Evolutionary conservation across 92 coral and sea anemone genomes (phyloP), one percentile per base, ranked within the genome.

Genomic region (Palythoa grandiflora): DNA sequence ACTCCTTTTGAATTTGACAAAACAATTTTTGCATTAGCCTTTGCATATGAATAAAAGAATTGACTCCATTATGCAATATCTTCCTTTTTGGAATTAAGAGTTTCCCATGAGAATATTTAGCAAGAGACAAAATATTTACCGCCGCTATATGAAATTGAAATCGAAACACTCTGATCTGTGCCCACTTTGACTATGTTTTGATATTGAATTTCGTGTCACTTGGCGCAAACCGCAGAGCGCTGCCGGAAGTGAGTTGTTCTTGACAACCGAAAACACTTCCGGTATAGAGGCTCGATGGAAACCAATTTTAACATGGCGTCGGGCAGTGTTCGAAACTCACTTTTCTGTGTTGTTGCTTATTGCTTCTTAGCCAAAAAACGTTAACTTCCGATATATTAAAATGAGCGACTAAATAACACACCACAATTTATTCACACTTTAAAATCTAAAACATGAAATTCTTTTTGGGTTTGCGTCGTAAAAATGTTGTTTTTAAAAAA

Each of bases 61-160:
- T 66, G 86, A 48, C 75, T 19, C 40, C 48, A 19, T 81, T 81
- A 66, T 81, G 86, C 86, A 51, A 51, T 17, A 21, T 38, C 52
- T 79, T 65, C 72, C 38, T 13, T 79, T 61, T 47, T 79, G 44
- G 3, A 79, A 59, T 59, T 73, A 79, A 60, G 40, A 11, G 40
- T 66, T 81, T 81, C 86, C 86, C 86, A 81, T 81, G 86, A 81
- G 86, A 68, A 68, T 81, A 66, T 66, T 68, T 17, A 13, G 21
- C 86, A 63, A 14, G n/a, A 20, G 59, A 44, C 38, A 54, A 77
- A 77, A 52, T 77, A 14, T 52, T 35, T 19, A 21, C 54, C 84
- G 21, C 38, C 3, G 59, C 53, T 19, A 12, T 28, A 59, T 20
- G 57, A 68, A 47, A 65, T 51, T 66, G 20, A 16, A 81, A 65